Evolutionary conservation across 2,797 vertebrate genomes (phyloP), one percentile per base, ranked within the genome.

Genomic region (Telmatherina bonti): DNA sequence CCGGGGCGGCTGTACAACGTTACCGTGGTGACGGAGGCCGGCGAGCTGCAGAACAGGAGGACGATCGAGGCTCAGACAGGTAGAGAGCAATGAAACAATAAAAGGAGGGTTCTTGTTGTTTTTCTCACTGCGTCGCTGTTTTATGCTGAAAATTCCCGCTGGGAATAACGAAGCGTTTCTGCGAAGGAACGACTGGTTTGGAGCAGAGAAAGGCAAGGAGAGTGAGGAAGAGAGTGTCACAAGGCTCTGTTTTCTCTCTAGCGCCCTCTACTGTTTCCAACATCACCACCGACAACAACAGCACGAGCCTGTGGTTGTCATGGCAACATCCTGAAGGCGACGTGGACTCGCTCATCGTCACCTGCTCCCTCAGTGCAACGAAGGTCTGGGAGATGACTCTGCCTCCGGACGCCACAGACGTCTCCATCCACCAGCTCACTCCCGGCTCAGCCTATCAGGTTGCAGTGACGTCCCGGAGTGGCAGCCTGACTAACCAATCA

Each of bases 1-100:
- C 92, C 94, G 0, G 97, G 97, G 26, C 94, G 90, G 9, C 54
- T 91, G 1, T 98, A 98, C 89, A 96, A 96, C 49, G 74, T 99
- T 30, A 95, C 95, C 63, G 49, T 99, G 80, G 84, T 94, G 61
- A 94, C 95, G 0, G 93, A 96, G 85, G 93, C 95, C 0, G 91
- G 90, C 4, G 94, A 90, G 4, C 74, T 95, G 62, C 91, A 93
- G 68, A 96, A 85, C 91, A 86, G 67, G 80, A 82, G 2, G 18
- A 94, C 81, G 52, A 84, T 82, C 57, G 70, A 85, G 61, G 88
- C 90, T 64, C 94, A 90, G 78, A 99, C 96, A 91, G 94, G 97
- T 98, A 93, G 38, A 13, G 8, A 35, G 7, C 30, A 24, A 26
- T 6, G 6, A 30, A 30, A 30, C 30, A 30, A 30, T 5, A 35